Evolutionary conservation across 2,888 invertebrate genomes (phyloP), one percentile per base, ranked within the genome.

Genomic region (Xanthorhoe designata): DNA sequence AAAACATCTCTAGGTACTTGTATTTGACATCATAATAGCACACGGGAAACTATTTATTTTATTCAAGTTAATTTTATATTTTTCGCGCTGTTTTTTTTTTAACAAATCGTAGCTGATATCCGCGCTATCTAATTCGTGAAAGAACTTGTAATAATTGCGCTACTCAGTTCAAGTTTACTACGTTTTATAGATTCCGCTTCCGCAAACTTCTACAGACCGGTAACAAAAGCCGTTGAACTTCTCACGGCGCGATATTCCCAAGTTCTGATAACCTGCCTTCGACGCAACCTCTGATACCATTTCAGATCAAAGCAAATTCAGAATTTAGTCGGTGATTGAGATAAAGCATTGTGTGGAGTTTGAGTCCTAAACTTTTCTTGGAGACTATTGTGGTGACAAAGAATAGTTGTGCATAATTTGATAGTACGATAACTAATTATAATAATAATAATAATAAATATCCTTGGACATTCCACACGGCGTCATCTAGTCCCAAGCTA

Each of bases 171-270:
- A 49, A 24, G 19, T 52, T 18, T 64, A 64, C 76, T 75, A 71
- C 59, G 55, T 24, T 59, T 51, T 56, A 61, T 58, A 56, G 63
- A 63, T 67, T 56, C 51, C n/a, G 47, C 0, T 56, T 60, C 62
- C 53, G 53, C 38, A 0, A 67, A 56, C 54, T 66, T 58, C 49
- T 0, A 75, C 7, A 57, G 61, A 72, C 72, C 71, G 70, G 74
- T 78, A 83, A 88, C 84, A 84, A 87, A 82, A 86, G 80, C 77
- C 68, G 72, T 77, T 73, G 74, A 86, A 88, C 82, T 86, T 78
- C 77, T 74, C 75, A 70, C 75, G 64, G 74, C 70, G 75, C 80
- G 79, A 87, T 87, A 88, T 86, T 86, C 87, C 80, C 66, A 86
- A 88, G 83, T 87, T 84, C 79, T 79, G 85, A 87, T 89, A 89